Percentiles rank a stretch among this genome's conserved stretches.
These are phyloP conservation scores for Drosophila flavopinicola DNA, from an alignment of 2,888 invertebrate genomes.

Conservation along the genomic window DNA sequence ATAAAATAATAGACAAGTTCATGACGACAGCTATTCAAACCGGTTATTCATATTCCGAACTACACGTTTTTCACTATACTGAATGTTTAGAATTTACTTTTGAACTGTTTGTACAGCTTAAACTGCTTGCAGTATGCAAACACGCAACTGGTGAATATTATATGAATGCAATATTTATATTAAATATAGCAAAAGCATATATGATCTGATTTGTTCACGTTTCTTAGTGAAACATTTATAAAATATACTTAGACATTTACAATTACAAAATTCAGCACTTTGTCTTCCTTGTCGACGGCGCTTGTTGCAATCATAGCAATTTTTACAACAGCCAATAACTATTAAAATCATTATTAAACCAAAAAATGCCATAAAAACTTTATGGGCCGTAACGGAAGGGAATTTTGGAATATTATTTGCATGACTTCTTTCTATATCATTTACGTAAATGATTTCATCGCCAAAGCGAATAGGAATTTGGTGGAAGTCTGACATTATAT, in stretches of 20 bases:
- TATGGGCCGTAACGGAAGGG: not conserved
- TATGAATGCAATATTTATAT: no score
- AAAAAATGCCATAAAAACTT: conserved; percentile 1
- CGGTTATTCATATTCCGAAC: not conserved
- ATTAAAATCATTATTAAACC: not conserved
- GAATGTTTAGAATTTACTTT: no score
- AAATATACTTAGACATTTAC: conserved; percentile 17
- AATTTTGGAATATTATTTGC: not conserved
- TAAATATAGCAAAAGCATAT: no score
- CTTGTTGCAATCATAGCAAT: not conserved
- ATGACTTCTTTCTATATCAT: not conserved
- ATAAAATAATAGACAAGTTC: not conserved
- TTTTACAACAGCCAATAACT: not conserved
- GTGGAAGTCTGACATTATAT: not conserved
- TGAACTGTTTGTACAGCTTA: no score
- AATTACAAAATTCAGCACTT: not conserved
- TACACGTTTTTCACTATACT: not conserved
- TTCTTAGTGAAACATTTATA: not conserved
- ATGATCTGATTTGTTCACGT: no score
- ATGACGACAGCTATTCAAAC: not conserved
- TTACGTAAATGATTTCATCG: not conserved
- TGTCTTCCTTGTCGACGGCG: not conserved
- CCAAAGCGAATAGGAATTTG: not conserved
- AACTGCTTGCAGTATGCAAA: no score
- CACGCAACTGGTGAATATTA: no score